Base-by-base conservation (phyloP, 1,140 invertebrate genomes). In the Charaxes varanes region DNA sequence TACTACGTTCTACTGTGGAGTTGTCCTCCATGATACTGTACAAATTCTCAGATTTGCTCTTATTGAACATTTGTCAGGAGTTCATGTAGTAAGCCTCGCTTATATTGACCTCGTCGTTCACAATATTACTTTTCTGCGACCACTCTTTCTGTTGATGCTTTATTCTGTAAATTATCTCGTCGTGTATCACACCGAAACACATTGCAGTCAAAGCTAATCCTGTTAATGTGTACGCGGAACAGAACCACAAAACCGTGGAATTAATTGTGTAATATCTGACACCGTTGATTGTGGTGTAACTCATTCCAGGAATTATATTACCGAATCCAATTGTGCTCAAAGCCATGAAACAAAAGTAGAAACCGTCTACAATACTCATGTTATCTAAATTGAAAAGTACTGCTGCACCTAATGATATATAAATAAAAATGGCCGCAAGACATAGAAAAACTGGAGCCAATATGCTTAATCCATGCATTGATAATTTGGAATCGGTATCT, bases 131-230 rank as follows among this genome's bases (percentile, higher is more conserved):
- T 40, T 86, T 86, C 30, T 84, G 82, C 3, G 84, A 84, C 84
- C 82, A 85, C 19, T 78, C 66, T 61, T 84, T 86, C 40, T 86
- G 82, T 46, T 82, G 74, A 63, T 92, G 90, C 53, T 90, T 90
- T 41, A 93, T 86, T 50, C 91, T 88, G 78, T 93, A 91, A 15
- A 93, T 90, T 38, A 94, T 92, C 77, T 98, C 95, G 66, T 98
- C 96, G 79, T 99, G 96, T 50, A 99, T 93, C 11, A 99, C 92
- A 69, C 97, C 97, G 83, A 98, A 98, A 64, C 96, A 98, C 95
- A 98, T 98, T 23, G 96, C 95, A 10, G 97, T 96, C 34, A 99
- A 85, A 0, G 97, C 95, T 88, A 99, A 92, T 1, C 97, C 97
- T 14, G 95, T 92, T 64, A 99, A 90, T 31, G 99, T 93, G 78